Evolutionary conservation across 1,140 invertebrate species (phyloP).

Genomic region (Gryllus bimaculatus): DNA sequence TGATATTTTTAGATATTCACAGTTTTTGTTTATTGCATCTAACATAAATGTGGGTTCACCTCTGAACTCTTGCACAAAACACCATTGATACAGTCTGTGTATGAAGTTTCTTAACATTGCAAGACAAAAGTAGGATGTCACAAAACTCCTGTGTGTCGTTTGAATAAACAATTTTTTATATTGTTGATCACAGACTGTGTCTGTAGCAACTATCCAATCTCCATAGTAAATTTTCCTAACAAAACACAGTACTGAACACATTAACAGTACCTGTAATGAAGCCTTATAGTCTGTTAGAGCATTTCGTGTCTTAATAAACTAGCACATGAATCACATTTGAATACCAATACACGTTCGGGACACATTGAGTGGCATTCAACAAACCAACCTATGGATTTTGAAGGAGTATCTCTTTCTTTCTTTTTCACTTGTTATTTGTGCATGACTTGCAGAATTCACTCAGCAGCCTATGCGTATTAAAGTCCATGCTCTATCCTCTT

Average conservation of each 20-base stretch:
- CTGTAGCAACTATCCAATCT: background rate
- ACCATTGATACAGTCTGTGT: conserved; percentile 16
- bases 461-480: background rate
- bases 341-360: conserved; percentile 46
- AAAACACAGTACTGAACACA: background rate
- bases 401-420: conserved; percentile 18
- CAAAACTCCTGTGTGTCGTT: background rate
- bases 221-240: background rate
- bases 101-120: background rate
- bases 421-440: conserved; percentile 22
- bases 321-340: conserved; percentile 44
- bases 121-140: background rate
- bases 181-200: background rate
- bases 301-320: conserved; percentile 8
- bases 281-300: background rate
- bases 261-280: background rate
- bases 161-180: background rate
- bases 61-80: conserved; percentile 15
- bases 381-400: conserved; percentile 9
- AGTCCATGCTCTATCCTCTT: background rate
- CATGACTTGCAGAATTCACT: conserved; percentile 10
- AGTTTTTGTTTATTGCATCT: conserved; percentile 13
- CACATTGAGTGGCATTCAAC: conserved; percentile 15
- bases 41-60: conserved; percentile 14
- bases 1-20: conserved; percentile 14